phyloP scores from a whole-genome alignment of 1,140 invertebrate species.

The Drosophila albomicans region DNA sequence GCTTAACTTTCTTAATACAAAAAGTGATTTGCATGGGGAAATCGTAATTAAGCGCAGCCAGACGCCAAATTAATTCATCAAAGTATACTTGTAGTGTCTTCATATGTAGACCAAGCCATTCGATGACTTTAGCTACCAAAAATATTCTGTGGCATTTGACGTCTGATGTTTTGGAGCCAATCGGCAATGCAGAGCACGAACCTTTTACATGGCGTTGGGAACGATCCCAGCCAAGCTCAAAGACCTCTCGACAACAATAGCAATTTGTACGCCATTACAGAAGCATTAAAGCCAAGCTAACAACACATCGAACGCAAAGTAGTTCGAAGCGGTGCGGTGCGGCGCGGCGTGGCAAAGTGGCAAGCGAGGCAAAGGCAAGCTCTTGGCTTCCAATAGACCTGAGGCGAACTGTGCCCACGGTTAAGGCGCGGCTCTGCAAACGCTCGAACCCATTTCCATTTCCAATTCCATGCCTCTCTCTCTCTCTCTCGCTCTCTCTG shows the following conservation, averaged over 20 bases:
- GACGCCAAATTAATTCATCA: too few relatives aligned
- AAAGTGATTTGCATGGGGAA: slow-evolving; percentile 6
- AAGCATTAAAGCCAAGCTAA: slow-evolving; percentile 61
- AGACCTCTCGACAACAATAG: slow-evolving; percentile 51
- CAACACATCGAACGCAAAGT: slow-evolving; percentile 30
- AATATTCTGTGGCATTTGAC: slow-evolving; percentile 35
- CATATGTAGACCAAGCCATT: slow-evolving; percentile 22
- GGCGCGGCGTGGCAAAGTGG: neutral
- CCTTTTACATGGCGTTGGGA: slow-evolving; percentile 51
- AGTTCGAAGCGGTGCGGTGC: slow-evolving; percentile 1
- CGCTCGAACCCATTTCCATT: slow-evolving; percentile 50
- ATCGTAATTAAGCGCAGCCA: neutral
- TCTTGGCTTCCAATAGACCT: slow-evolving; percentile 57
- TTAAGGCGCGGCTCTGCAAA: slow-evolving; percentile 52
- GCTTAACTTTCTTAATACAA: neutral
- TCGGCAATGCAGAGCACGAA: slow-evolving; percentile 68
- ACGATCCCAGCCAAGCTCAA: slow-evolving; percentile 32
- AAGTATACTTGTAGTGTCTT: neutral
- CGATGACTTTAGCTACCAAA: neutral
- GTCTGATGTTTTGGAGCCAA: slow-evolving; percentile 30
- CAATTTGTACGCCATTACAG: slow-evolving; percentile 77
- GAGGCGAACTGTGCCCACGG: slow-evolving; percentile 46
- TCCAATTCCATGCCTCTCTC: slow-evolving; percentile 25
- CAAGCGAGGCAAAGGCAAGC: neutral
- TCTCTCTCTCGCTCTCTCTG: neutral